A percentile compares a stretch with the other conserved stretches of the same genome.
Conservation (phyloP, 2,113 vertebrate genomes). For the Excalfactoria chinensis region DNA sequence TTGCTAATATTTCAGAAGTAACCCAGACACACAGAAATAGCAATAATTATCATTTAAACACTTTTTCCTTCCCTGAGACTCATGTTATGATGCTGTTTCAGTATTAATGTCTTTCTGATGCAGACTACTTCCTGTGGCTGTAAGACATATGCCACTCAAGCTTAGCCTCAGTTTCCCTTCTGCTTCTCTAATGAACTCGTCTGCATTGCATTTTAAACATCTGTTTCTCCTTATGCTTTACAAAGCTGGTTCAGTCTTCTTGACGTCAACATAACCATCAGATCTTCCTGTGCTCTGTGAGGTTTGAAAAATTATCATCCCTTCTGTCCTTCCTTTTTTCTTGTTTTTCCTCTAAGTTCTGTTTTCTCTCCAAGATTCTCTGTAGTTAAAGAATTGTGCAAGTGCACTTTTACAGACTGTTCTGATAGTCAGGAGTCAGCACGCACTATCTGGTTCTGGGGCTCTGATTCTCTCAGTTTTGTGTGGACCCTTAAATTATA, state of each 20-base stretch:
- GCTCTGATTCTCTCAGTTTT: neutral
- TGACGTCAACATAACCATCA: neutral
- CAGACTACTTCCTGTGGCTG: neutral
- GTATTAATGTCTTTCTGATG: neutral
- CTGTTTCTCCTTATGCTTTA: slow-evolving; percentile 38
- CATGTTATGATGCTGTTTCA: neutral
- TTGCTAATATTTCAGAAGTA: neutral
- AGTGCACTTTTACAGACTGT: neutral
- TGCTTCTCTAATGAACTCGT: neutral
- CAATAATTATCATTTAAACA: neutral
- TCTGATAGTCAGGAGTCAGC: too few species aligned
- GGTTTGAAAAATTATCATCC: neutral
- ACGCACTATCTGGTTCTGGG: neutral
- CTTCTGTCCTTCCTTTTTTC: neutral
- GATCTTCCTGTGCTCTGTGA: neutral
- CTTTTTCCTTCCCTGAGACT: neutral
- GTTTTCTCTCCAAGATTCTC: neutral
- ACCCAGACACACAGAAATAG: neutral
- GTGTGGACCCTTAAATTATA: neutral
- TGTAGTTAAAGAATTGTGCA: neutral
- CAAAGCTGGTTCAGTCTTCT: neutral
- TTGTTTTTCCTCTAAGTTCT: neutral
- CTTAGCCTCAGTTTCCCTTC: slow-evolving; percentile 41
- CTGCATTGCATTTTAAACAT: slow-evolving; percentile 12
- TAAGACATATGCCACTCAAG: neutral